phyloP scores from a whole-genome alignment of 1,140 invertebrate species.

The Drosophila santomea region DNA sequence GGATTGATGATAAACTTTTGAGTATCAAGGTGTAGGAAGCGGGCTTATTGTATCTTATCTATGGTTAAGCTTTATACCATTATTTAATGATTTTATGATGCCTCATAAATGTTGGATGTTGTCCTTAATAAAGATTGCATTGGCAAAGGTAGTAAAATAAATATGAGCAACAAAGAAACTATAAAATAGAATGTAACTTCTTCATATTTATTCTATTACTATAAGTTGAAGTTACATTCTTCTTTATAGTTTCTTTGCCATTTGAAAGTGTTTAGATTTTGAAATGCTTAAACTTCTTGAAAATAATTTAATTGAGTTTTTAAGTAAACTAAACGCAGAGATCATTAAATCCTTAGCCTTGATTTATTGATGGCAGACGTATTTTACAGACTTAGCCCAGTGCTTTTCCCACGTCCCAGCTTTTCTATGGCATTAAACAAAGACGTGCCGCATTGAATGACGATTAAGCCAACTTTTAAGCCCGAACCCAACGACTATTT shows the following conservation, averaged over 20 bases:
- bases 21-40: constrained; percentile 1
- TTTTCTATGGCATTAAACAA: constrained; percentile 32
- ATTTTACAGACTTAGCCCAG: constrained; percentile 10
- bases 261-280: too few relatives aligned
- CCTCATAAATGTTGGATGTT: constrained; percentile 1
- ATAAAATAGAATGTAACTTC: too few relatives aligned
- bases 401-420: constrained; percentile 27
- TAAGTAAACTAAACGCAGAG: not conserved
- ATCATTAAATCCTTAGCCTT: constrained; percentile 10
- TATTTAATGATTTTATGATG: not conserved
- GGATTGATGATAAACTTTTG: constrained; percentile 27
- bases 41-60: constrained; percentile 9
- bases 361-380: constrained; percentile 27
- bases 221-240: too few relatives aligned
- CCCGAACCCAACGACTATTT: constrained; percentile 15
- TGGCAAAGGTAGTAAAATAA: not conserved
- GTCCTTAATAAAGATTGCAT: not conserved
- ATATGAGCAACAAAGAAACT: not conserved
- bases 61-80: not conserved
- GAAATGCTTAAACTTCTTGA: too few relatives aligned
- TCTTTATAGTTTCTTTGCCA: too few relatives aligned
- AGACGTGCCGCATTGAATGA: constrained; percentile 35
- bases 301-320: not conserved
- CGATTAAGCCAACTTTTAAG: constrained; percentile 33
- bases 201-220: too few relatives aligned